Base-by-base conservation (phyloP, 2,113 vertebrate genomes). In the Grantiella picta region DNA sequence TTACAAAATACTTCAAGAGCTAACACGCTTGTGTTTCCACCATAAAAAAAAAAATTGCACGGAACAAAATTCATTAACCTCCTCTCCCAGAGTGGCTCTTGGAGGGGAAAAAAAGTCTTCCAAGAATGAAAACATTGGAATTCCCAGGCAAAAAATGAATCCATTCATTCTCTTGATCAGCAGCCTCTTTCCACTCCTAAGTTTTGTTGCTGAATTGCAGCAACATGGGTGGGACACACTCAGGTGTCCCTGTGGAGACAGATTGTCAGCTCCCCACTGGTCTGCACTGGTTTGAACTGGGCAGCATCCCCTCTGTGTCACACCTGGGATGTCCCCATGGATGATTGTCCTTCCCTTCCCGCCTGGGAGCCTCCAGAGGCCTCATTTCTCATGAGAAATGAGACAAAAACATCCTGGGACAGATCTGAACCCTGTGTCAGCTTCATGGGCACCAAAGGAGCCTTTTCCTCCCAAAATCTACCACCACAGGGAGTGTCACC, bases 401-500 rank as follows among this genome's bases (percentile, higher is more conserved):
- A 66, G 78, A 52, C 18, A 60, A 88, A 89, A 94, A 36, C n/a
- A 71, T 45, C 50, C 71, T 29, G 5, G 82, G 85, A 77, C 87
- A 60, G 82, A 79, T 31, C 72, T 36, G 44, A 95, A 68, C 70
- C 47, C 35, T 8, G 21, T 24, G 38, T 42, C 81, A 68, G 35
- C 50, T 52, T 69, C 68, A 35, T 22, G 86, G 81, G 60, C 28
- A 8, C 86, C 16, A 3, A 73, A 82, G 63, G 83, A 72, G 29
- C 59, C 24, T 86, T 89, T 94, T 63, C 57, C 68, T 83, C 57
- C 12, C 4, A 10, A 83, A 71, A 90, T 84, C 84, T 92, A 81
- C 81, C 95, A 13, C n/a, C 0, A 0, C 0, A 0, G 22, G 2
- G 0, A 31, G 54, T 5, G n/a, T 24, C 78, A 15, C 23, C 2